Evolutionary conservation across 2,888 invertebrate species (phyloP).

Genomic region (Polyploca ridens): DNA sequence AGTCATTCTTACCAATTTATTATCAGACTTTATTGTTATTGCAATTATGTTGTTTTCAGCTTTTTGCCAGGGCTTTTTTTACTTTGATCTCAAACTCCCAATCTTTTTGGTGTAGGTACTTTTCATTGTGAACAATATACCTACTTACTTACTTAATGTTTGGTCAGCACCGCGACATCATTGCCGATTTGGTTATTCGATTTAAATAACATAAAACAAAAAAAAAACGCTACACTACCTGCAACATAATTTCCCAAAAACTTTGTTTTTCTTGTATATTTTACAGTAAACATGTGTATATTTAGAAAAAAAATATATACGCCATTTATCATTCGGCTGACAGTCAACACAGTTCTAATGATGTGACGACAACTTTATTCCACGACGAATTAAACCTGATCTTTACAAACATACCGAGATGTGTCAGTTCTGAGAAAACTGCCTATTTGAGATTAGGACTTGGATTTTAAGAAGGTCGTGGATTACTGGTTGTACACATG

Average conservation of each 20-base stretch:
- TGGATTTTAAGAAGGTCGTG: not conserved
- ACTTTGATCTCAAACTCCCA: not conserved
- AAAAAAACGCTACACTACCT: too few species aligned
- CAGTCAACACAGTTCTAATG: slow-evolving; percentile 12
- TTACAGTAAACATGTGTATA: not conserved
- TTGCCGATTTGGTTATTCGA: too few species aligned
- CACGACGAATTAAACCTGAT: slow-evolving; percentile 7
- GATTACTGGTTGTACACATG: not conserved
- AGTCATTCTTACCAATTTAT: not conserved
- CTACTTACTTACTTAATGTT: not conserved
- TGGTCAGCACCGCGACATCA: not conserved
- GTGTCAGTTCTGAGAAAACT: not conserved
- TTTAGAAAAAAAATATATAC: not conserved
- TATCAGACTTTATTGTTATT: not conserved
- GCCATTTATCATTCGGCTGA: slow-evolving; percentile 13
- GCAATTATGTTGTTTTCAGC: not conserved
- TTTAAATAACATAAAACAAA: too few species aligned
- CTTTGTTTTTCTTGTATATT: not conserved
- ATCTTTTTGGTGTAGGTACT: not conserved
- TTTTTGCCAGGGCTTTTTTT: not conserved
- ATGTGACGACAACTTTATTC: slow-evolving; percentile 16
- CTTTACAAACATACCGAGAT: not conserved
- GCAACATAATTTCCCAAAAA: not conserved
- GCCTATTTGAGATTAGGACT: slow-evolving; percentile 1
- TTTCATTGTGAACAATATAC: not conserved